These are phyloP conservation scores for Hecatera dysodea DNA, from an alignment of 2,888 invertebrate species.

Conservation along the genomic window DNA sequence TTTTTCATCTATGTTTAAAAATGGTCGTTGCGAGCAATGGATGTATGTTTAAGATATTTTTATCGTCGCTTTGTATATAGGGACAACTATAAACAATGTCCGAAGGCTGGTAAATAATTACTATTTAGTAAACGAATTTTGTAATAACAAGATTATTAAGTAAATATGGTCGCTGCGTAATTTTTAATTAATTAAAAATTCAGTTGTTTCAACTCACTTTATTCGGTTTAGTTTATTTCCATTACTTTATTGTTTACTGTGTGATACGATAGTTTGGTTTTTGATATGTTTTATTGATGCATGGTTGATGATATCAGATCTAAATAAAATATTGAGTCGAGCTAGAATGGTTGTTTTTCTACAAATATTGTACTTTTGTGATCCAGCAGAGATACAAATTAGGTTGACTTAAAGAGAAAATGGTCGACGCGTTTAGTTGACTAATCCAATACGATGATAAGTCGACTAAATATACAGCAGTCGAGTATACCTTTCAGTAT, in stretches of 20 bases:
- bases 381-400: constrained; percentile 16
- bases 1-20: constrained; percentile 4
- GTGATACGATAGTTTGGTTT: constrained; percentile 39
- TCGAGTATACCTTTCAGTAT: constrained; percentile 63
- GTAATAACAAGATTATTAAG: constrained; percentile 55
- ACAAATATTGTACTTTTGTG: constrained; percentile 28
- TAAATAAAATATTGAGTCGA: constrained; percentile 49
- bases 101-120: constrained; percentile 63
- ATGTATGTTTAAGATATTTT: constrained; percentile 43
- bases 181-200: constrained; percentile 53
- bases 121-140: constrained; percentile 65
- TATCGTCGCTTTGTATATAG: constrained; percentile 57
- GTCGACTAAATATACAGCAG: constrained; percentile 20
- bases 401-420: constrained; percentile 14
- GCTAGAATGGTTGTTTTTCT: constrained; percentile 46
- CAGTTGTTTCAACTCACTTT: constrained; percentile 59
- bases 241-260: constrained; percentile 45
- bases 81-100: constrained; percentile 61
- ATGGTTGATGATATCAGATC: constrained; percentile 35
- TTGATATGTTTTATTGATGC: constrained; percentile 38
- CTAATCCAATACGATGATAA: constrained; percentile 32
- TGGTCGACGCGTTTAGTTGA: constrained; percentile 11
- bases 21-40: constrained; percentile 6
- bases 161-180: constrained; percentile 61
- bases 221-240: constrained; percentile 54